Evolutionary conservation across 2,797 vertebrate species (phyloP).

Genomic region (Cuculus canorus): DNA sequence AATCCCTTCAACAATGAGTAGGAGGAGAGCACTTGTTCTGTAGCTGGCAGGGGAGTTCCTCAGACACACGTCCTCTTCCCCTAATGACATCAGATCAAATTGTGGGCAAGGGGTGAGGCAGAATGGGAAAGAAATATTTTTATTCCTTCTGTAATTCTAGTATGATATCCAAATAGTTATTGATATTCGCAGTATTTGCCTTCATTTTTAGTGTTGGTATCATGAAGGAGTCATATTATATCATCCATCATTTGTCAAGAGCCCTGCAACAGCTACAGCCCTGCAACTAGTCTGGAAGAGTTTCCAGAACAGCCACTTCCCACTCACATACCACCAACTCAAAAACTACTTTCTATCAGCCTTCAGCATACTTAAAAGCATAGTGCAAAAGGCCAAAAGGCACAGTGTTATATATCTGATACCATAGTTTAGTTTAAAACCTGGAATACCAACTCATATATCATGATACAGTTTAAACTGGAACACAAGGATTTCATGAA

Average conservation of each 20-base stretch:
- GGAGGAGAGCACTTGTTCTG: background rate
- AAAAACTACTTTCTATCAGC: background rate
- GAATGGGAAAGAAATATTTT: background rate
- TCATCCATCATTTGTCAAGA: constrained; percentile 27
- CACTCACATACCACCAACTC: background rate
- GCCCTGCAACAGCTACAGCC: background rate
- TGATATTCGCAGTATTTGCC: background rate
- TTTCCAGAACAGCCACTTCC: constrained; percentile 39
- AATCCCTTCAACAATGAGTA: background rate
- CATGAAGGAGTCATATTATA: background rate
- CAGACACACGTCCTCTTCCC: background rate
- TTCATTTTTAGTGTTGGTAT: background rate
- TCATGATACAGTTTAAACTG: background rate
- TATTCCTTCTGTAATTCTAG: background rate
- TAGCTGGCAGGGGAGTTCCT: background rate
- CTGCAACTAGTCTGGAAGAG: background rate
- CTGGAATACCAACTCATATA: background rate
- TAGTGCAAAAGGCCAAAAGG: background rate
- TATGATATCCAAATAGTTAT: background rate
- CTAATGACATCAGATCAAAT: background rate
- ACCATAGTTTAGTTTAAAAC: background rate
- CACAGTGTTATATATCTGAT: background rate
- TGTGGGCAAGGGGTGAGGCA: background rate
- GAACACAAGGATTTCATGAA: background rate
- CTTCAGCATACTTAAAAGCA: background rate